Evolutionary conservation across 2,888 invertebrate species (phyloP).

Genomic region (Anticlea derivata): DNA sequence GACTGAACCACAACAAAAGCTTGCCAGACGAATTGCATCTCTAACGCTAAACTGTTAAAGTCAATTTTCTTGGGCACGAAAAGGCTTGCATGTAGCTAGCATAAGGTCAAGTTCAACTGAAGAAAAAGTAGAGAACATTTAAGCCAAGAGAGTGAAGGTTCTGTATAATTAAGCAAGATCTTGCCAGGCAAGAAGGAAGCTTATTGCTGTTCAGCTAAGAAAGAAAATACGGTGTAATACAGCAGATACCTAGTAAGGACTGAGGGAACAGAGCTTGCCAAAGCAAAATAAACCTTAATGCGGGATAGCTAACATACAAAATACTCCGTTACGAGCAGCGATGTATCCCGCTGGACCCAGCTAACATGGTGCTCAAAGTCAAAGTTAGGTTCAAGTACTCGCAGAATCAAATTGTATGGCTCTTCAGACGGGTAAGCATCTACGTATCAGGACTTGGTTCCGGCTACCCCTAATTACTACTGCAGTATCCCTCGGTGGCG

Average conservation of each 20-base stretch:
- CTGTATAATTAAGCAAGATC: not conserved
- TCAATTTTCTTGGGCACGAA: not conserved
- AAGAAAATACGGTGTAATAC: not conserved
- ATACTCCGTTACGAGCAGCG: constrained; percentile 65
- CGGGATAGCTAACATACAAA: constrained; percentile 40
- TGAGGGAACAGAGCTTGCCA: not conserved
- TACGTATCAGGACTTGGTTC: not conserved
- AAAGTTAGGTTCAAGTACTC: constrained; percentile 84
- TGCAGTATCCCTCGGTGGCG: too few species aligned
- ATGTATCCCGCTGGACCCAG: constrained; percentile 71
- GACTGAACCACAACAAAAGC: constrained; percentile 6
- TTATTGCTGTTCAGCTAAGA: not conserved
- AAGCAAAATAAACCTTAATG: constrained; percentile 12
- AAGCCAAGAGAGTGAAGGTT: not conserved
- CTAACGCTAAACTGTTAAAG: not conserved
- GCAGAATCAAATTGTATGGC: constrained; percentile 82
- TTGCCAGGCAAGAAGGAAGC: constrained; percentile 1
- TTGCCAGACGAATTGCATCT: constrained; percentile 5
- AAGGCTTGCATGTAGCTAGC: not conserved
- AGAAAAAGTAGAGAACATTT: not conserved
- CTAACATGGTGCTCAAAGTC: constrained; percentile 83
- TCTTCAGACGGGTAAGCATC: constrained; percentile 84
- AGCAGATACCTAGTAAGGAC: not conserved
- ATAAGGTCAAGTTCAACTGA: constrained; percentile 14
- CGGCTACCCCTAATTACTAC: not conserved